phyloP scores from a whole-genome alignment of 2,888 invertebrate genomes.

The Nowickia ferox region DNA sequence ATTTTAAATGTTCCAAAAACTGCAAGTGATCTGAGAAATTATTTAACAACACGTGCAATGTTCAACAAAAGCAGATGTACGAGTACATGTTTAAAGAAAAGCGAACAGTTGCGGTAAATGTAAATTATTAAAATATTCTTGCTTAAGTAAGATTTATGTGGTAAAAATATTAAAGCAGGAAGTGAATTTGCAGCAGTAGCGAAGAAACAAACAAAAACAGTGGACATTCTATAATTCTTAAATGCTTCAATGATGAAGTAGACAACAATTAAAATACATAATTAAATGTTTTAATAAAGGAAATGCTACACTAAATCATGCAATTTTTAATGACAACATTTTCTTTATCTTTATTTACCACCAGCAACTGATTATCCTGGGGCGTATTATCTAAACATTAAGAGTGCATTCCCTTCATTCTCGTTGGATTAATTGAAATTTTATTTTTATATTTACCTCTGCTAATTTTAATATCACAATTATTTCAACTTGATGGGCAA shows the following conservation, averaged over 20 bases:
- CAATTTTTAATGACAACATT: not conserved
- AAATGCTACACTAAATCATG: not conserved
- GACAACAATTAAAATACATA: not conserved
- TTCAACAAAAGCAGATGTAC: slow-evolving; percentile 22
- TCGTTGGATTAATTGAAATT: slow-evolving; percentile 19
- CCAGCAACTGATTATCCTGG: not conserved
- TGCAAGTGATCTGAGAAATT: slow-evolving; percentile 52
- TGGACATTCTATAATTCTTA: too few relatives aligned
- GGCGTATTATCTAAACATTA: slow-evolving; percentile 3
- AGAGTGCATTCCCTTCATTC: not conserved
- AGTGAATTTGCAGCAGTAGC: not conserved
- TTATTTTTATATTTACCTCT: slow-evolving; percentile 19
- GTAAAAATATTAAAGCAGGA: not conserved
- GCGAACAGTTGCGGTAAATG: slow-evolving; percentile 7
- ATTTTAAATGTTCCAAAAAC: slow-evolving; percentile 34
- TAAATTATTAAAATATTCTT: not conserved
- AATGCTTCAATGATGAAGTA: not conserved
- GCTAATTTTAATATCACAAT: slow-evolving; percentile 6
- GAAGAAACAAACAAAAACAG: too few relatives aligned
- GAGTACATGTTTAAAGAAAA: not conserved
- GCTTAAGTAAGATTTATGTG: not conserved
- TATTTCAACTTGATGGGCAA: slow-evolving; percentile 4
- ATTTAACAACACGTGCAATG: slow-evolving; percentile 54
- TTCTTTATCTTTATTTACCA: not conserved
- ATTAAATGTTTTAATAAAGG: not conserved